Conservation (phyloP, 1,140 invertebrate genomes). For the Manduca sexta region DNA sequence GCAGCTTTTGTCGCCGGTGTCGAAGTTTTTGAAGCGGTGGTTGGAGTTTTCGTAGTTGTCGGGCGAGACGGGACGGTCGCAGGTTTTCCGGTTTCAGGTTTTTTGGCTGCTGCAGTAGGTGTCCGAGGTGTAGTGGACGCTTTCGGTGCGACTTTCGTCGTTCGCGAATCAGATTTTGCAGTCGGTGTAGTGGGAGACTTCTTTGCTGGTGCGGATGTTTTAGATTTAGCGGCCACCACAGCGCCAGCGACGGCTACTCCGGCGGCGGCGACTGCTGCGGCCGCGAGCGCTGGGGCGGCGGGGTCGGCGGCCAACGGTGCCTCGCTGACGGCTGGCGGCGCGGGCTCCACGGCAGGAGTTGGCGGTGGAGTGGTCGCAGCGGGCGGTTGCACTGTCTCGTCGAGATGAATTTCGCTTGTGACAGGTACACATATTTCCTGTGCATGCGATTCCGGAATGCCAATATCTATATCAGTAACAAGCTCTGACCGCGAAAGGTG, state of each 20-base stretch:
- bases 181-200: conserved; percentile 35
- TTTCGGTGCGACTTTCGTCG: conserved; percentile 31
- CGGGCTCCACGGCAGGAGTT: conserved; percentile 37
- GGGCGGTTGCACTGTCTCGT: conserved; percentile 30
- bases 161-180: conserved; percentile 18
- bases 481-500: conserved; percentile 33
- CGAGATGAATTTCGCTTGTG: conserved; percentile 44
- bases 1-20: conserved; percentile 1
- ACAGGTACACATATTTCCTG: conserved; percentile 61
- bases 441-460: conserved; percentile 51
- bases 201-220: conserved; percentile 28
- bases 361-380: conserved; percentile 38
- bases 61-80: background rate
- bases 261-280: conserved; percentile 30
- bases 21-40: background rate
- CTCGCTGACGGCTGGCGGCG: conserved; percentile 8
- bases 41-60: background rate
- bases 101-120: conserved; percentile 33
- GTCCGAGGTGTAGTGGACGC: conserved; percentile 20
- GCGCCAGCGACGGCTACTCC: conserved; percentile 29
- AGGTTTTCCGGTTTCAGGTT: conserved; percentile 3
- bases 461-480: conserved; percentile 57
- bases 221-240: conserved; percentile 25
- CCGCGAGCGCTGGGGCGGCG: conserved; percentile 12
- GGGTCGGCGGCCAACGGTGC: conserved; percentile 26